Base-by-base conservation (phyloP, 2,113 vertebrate species). In the Spea multiplicata region DNA sequence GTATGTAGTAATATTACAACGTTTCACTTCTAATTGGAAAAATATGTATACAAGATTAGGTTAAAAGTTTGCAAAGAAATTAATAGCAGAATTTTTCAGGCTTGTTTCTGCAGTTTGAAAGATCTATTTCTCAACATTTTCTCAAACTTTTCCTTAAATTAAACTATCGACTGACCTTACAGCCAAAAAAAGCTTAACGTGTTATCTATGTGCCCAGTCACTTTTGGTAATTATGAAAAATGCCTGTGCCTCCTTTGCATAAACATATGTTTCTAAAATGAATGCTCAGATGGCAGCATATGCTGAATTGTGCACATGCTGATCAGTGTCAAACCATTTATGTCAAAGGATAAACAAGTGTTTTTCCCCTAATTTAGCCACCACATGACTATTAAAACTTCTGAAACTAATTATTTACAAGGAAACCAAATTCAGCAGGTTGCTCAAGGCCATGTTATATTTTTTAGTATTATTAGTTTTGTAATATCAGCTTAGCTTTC, bases 221-320 rank as follows among this genome's bases (percentile, higher is more conserved):
- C 76, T 65, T 45, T 44, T 55, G 52, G 30, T 70, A 71, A 64
- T 78, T 65, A 78, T 73, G 62, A 79, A 73, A 80, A 80, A 74
- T 61, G 46, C 44, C 64, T 74, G 10, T 66, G 5, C 59, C 16
- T 16, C 52, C 52, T 49, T 68, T n/a, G 6, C 72, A n/a, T 13
- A 70, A 55, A 53, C 76, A 79, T 79, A 79, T 79, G 76, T 68
- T 80, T 45, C n/a, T 16, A 80, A 67, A 74, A 68, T 73, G 68
- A 74, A 55, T 59, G 30, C 46, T 80, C 71, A 74, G 78, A 74
- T 80, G 78, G 62, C 71, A 73, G 12, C 45, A 59, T 80, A 72
- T 80, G 78, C 53, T 74, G 50, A 10, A 46, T 17, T 55, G 78
- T 67, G 78, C 44, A 44, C 70, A 67, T 46, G 71, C 71, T 80